Percentiles rank a stretch among this genome's conserved stretches.
phyloP scores from a whole-genome alignment of 1,140 invertebrate genomes.

The Scylla paramamosain region DNA sequence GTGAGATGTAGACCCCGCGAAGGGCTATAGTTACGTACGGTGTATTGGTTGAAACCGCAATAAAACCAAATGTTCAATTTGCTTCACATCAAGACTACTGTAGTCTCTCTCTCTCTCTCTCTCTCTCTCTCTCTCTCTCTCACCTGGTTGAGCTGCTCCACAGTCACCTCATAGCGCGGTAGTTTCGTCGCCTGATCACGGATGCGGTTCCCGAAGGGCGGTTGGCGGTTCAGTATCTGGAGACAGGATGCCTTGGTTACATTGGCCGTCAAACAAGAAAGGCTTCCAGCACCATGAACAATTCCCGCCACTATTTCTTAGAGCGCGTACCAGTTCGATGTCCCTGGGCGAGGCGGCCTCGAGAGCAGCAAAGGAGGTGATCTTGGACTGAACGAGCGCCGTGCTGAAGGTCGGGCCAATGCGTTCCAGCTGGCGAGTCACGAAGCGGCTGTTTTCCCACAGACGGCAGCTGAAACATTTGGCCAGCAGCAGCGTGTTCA shows the following conservation, averaged over 20 bases:
- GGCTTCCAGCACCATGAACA: too few relatives aligned
- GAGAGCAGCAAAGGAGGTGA: constrained; percentile 85
- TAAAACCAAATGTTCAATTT: too few relatives aligned
- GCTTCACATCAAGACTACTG: too few relatives aligned
- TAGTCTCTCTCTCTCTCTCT: constrained; percentile 16
- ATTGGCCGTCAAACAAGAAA: too few relatives aligned
- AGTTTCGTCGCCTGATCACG: constrained; percentile 79
- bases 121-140: background rate
- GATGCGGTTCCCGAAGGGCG: constrained; percentile 82
- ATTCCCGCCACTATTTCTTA: too few relatives aligned
- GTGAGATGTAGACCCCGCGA: too few relatives aligned
- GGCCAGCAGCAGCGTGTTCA: constrained; percentile 84
- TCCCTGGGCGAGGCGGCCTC: constrained; percentile 86
- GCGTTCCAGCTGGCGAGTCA: constrained; percentile 86
- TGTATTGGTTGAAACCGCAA: too few relatives aligned
- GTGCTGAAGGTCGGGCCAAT: constrained; percentile 86
- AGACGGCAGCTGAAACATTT: constrained; percentile 86
- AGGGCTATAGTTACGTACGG: too few relatives aligned
- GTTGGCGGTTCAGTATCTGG: constrained; percentile 82
- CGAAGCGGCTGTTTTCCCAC: constrained; percentile 88
- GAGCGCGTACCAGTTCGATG: constrained; percentile 85
- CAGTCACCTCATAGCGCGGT: constrained; percentile 81
- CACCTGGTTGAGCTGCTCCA: constrained; percentile 80
- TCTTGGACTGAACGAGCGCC: constrained; percentile 85
- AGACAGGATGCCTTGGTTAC: background rate